Conservation (phyloP, 1,140 invertebrate species). For the Radopholus similis region DNA sequence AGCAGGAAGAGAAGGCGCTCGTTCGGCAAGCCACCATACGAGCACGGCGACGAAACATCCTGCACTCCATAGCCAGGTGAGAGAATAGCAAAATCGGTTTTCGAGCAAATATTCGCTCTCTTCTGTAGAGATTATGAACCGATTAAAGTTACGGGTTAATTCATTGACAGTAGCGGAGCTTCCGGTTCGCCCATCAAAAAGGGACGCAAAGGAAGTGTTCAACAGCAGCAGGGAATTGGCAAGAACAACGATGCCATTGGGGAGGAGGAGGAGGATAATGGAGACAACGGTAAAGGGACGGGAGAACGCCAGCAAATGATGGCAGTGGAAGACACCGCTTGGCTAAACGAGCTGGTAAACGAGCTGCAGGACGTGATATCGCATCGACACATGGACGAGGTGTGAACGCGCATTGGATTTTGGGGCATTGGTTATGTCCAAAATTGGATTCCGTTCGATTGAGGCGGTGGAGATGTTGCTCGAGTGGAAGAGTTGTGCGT, state of each 20-base stretch:
- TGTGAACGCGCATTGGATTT: not conserved
- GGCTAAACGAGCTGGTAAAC: constrained; percentile 84
- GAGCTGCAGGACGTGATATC: constrained; percentile 93
- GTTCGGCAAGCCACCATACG: constrained; percentile 67
- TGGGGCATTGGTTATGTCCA: not conserved
- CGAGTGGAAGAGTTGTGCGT: constrained; percentile 64
- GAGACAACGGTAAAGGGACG: not conserved
- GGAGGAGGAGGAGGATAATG: constrained; percentile 30
- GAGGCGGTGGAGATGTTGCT: constrained; percentile 81
- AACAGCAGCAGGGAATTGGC: constrained; percentile 1
- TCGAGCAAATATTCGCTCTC: no score
- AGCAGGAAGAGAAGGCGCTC: constrained; percentile 57
- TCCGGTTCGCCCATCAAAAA: no score
- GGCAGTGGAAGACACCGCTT: constrained; percentile 64
- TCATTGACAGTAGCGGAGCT: no score
- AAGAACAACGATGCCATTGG: constrained; percentile 34
- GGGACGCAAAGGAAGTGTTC: no score
- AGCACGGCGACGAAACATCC: constrained; percentile 34
- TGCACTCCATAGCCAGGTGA: no score
- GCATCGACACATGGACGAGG: constrained; percentile 86
- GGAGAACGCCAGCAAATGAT: not conserved
- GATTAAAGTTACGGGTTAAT: no score
- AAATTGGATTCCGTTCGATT: not conserved
- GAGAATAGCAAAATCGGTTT: no score
- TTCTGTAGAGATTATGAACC: no score